phyloP scores from a whole-genome alignment of 2,113 vertebrate species.

The Puma concolor region DNA sequence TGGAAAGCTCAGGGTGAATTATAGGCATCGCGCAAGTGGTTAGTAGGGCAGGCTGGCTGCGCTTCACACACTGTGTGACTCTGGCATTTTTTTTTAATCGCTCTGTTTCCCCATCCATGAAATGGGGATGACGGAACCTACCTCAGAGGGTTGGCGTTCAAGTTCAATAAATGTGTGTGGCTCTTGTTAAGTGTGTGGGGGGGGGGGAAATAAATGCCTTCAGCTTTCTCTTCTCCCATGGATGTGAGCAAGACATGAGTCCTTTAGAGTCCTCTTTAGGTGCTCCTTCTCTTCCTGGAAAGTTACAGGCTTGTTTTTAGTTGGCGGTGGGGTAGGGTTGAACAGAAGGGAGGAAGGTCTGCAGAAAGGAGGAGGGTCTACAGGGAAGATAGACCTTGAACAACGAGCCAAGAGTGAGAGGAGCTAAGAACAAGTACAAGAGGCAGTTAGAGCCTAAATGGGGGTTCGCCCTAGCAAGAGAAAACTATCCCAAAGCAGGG shows the following conservation, averaged over 20 bases:
- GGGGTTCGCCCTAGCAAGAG: neutral
- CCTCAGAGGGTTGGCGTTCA: neutral
- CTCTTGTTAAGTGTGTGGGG: neutral
- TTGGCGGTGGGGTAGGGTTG: no score
- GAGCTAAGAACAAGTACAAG: neutral
- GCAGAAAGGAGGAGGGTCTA: neutral
- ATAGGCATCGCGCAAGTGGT: neutral
- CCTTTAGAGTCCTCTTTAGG: neutral
- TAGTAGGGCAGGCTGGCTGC: neutral
- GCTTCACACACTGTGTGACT: neutral
- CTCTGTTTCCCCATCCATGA: neutral
- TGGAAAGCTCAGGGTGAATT: neutral
- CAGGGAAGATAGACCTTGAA: neutral
- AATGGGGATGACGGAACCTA: neutral
- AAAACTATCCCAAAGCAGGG: neutral
- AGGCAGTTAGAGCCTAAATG: neutral
- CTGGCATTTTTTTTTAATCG: neutral
- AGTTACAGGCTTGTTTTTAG: neutral
- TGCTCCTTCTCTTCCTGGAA: neutral
- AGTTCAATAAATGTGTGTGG: neutral
- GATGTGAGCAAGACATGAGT: neutral
- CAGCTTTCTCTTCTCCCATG: neutral
- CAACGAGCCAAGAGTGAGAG: neutral
- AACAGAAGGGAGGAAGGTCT: neutral
- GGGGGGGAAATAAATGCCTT: neutral